A percentile compares a stretch with the other conserved stretches of the same genome.
These are phyloP conservation scores for Trissolcus brochymenae DNA, from an alignment of 2,888 invertebrate genomes.

Conservation along the genomic window DNA sequence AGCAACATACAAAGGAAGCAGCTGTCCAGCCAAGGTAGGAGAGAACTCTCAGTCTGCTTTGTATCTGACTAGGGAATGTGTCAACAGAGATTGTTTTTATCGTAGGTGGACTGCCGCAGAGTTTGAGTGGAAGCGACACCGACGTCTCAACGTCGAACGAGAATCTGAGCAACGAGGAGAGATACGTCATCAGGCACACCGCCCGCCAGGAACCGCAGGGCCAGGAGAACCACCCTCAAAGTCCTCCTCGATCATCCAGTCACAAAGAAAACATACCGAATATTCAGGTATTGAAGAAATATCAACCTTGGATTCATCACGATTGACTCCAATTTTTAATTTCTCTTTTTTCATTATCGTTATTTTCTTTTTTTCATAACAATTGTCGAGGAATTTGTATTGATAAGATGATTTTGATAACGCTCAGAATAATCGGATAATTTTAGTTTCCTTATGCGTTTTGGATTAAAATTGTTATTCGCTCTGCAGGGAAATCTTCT, in stretches of 20 bases:
- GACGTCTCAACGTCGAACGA: conserved; percentile 94
- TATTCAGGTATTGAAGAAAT: conserved; percentile 67
- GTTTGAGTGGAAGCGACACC: conserved; percentile 91
- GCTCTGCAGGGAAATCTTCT: conserved; percentile 69
- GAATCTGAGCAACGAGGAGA: conserved; percentile 90
- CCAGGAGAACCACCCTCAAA: conserved; percentile 85
- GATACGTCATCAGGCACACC: conserved; percentile 88
- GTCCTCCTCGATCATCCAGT: conserved; percentile 80
- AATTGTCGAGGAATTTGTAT: too few species aligned
- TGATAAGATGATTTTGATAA: too few species aligned
- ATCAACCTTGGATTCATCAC: too few species aligned
- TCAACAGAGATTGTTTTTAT: conserved; percentile 43
- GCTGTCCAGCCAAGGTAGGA: conserved; percentile 76
- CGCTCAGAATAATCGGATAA: too few species aligned
- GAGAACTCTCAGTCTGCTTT: conserved; percentile 19
- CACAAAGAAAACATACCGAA: conserved; percentile 75
- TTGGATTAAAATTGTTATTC: conserved; percentile 6
- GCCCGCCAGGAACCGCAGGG: conserved; percentile 94
- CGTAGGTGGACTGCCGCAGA: conserved; percentile 82
- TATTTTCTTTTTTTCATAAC: too few species aligned
- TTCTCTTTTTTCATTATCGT: neutral
- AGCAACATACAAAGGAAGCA: conserved; percentile 81
- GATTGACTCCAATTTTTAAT: neutral
- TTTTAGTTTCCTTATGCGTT: too few species aligned
- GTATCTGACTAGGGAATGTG: conserved; percentile 47